Evolutionary conservation across 2,888 invertebrate genomes (phyloP), one percentile per base, ranked within the genome.

Genomic region (Oasisia sp.): DNA sequence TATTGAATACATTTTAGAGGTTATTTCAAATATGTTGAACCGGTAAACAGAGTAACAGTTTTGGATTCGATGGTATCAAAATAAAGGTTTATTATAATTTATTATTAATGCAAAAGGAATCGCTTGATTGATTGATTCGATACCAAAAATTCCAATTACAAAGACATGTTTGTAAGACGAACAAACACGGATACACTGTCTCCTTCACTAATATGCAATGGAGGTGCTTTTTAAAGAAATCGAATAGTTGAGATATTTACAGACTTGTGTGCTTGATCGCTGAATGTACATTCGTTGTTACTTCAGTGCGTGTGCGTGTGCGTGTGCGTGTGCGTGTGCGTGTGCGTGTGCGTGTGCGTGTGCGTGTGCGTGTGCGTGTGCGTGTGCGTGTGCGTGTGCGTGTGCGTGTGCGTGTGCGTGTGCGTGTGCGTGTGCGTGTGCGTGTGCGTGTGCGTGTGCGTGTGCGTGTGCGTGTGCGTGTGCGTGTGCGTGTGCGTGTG

Each of bases 301-400:
- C n/a, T n/a, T n/a, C n/a, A n/a, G n/a, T n/a, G n/a, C n/a, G 19
- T 12, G 1, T 4, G 58, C 4, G 58, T 58, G 5, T 58, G 58
- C 19, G 58, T 58, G 27, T 19, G 7, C 19, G 58, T 1, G 27
- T 90, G 90, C 4, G 27, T 90, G 90, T 32, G 32, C 7, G 90
- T 32, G 89, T 90, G 14, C 4, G 90, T 90, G 58, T 58, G 27
- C 4, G 58, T 58, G 58, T 0, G 19, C 32, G 90, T 14, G 19
- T 90, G 90, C 14, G 32, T n/a, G 90, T n/a, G 89, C 32, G 7
- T 14, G 90, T 90, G 32, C 32, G 90, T 90, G 27, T 32, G 90
- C 32, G 58, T 19, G 90, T 90, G 90, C 38, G 90, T 90, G 90
- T 1, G 90, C 32, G 90, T 19, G 90, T 90, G 90, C 38, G 90